phyloP scores from a whole-genome alignment of 2,113 vertebrate species.

The Paratilapia polleni region DNA sequence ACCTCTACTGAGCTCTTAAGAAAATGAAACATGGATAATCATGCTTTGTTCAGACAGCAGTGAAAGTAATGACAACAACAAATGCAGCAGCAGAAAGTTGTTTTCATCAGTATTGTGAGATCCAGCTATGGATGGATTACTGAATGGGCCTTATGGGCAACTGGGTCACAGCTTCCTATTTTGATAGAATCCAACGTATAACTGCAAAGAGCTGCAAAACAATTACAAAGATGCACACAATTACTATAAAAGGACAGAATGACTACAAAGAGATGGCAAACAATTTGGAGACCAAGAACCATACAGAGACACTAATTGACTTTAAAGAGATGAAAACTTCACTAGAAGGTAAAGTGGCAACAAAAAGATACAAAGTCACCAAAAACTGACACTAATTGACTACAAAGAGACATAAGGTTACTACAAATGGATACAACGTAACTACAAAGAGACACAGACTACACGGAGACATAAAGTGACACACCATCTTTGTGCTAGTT shows the following conservation, averaged over 20 bases:
- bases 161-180: background rate
- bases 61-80: background rate
- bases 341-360: background rate
- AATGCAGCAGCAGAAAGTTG: background rate
- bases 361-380: background rate
- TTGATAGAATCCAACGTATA: background rate
- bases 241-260: background rate
- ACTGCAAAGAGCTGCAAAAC: background rate
- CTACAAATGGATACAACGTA: background rate
- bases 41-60: background rate
- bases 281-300: background rate
- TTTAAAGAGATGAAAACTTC: too few species aligned
- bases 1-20: conserved; percentile 1
- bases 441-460: background rate
- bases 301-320: background rate
- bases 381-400: background rate
- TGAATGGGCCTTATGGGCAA: background rate
- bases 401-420: background rate
- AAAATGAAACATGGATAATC: background rate
- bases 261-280: background rate
- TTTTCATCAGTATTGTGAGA: background rate
- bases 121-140: background rate
- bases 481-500: too few species aligned
- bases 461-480: background rate
- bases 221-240: background rate